Evolutionary conservation across 2,797 vertebrate species (phyloP).

Genomic region (Zenarchopterus dispar): DNA sequence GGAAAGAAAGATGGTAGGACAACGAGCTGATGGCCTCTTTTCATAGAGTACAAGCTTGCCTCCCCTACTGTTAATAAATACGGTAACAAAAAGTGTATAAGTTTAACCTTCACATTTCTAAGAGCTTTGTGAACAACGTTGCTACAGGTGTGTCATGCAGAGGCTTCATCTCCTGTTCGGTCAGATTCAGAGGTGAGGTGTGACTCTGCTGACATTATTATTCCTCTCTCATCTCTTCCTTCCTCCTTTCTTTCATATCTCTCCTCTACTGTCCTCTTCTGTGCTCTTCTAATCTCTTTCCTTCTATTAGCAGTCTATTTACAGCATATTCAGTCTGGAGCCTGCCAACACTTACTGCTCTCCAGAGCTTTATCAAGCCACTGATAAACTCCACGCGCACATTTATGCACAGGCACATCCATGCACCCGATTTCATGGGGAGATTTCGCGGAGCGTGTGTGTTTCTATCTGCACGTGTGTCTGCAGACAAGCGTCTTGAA

Average conservation of each 20-base stretch:
- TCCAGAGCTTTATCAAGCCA: constrained; percentile 72
- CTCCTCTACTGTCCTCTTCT: constrained; percentile 71
- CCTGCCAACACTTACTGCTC: constrained; percentile 74
- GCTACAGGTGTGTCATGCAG: constrained; percentile 46
- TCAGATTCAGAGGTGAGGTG: constrained; percentile 35
- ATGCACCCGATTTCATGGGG: constrained; percentile 29
- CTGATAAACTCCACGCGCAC: constrained; percentile 70
- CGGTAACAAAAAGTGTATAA: not conserved
- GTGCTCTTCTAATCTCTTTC: constrained; percentile 68
- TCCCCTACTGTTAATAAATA: not conserved
- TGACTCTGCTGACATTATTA: constrained; percentile 61
- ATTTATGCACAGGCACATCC: constrained; percentile 49
- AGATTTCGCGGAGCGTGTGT: constrained; percentile 19
- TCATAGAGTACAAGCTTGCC: constrained; percentile 38
- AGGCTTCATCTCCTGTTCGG: constrained; percentile 14
- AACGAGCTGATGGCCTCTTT: constrained; percentile 15
- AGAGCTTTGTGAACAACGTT: constrained; percentile 8
- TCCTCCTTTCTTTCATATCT: constrained; percentile 67
- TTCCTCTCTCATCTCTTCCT: constrained; percentile 67
- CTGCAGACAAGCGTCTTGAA: constrained; percentile 32
- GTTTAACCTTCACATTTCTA: constrained; percentile 7
- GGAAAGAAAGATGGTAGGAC: constrained; percentile 3
- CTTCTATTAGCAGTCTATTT: constrained; percentile 81
- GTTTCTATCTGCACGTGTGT: constrained; percentile 18
- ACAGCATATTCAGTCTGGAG: constrained; percentile 72